Conservation (phyloP, 1,140 invertebrate species). For the Drosophila ercepeae region DNA sequence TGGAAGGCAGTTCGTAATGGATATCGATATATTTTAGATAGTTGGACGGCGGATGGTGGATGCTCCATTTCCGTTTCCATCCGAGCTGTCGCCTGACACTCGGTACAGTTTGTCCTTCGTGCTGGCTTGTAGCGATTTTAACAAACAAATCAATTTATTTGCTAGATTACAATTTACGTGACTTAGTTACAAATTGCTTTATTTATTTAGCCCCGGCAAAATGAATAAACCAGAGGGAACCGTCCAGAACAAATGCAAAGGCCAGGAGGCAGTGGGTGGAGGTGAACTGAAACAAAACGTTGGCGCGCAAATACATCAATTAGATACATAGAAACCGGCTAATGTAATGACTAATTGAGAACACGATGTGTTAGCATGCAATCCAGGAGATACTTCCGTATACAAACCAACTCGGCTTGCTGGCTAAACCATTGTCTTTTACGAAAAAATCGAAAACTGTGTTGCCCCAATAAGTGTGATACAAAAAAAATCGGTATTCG, state of each 20-base stretch:
- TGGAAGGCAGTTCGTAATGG: constrained; percentile 18
- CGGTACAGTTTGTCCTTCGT: constrained; percentile 39
- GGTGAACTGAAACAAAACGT: constrained; percentile 40
- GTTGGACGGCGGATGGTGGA: constrained; percentile 6
- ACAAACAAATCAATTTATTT: constrained; percentile 77
- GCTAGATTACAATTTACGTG: constrained; percentile 75
- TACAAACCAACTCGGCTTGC: constrained; percentile 7
- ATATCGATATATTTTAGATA: constrained; percentile 44
- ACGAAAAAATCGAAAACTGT: background rate
- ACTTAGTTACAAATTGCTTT: constrained; percentile 70
- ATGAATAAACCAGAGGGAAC: constrained; percentile 18
- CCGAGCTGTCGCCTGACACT: constrained; percentile 20
- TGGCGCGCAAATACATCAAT: constrained; percentile 51
- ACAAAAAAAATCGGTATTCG: background rate
- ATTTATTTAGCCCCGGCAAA: constrained; percentile 64
- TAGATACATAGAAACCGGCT: constrained; percentile 44
- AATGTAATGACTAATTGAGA: constrained; percentile 62
- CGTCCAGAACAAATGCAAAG: background rate
- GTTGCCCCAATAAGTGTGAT: background rate
- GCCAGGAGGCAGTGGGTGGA: background rate
- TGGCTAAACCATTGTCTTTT: constrained; percentile 2
- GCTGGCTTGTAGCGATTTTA: constrained; percentile 49
- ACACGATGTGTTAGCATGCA: constrained; percentile 43
- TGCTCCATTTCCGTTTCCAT: constrained; percentile 19
- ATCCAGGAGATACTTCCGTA: background rate